These are phyloP conservation scores for Deilephila elpenor DNA, from an alignment of 2,888 invertebrate species.

Conservation along the genomic window DNA sequence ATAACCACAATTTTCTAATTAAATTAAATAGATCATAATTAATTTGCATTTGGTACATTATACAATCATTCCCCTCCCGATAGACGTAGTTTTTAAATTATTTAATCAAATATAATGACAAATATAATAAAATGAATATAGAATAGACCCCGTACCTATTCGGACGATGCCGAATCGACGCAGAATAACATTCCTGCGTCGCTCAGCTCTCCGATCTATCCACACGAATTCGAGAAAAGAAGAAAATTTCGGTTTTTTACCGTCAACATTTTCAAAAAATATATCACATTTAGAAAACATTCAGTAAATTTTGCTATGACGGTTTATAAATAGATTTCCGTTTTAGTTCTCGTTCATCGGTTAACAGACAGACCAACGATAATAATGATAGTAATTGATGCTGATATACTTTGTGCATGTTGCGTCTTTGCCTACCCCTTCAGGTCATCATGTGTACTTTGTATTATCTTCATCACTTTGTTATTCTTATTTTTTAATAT, in stretches of 20 bases:
- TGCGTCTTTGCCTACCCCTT: no score
- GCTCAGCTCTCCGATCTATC: conserved; percentile 6
- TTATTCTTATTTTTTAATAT: not conserved
- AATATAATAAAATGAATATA: not conserved
- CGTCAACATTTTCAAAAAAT: not conserved
- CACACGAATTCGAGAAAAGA: conserved; percentile 1
- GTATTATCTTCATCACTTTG: not conserved
- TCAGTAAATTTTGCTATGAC: not conserved
- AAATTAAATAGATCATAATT: not conserved
- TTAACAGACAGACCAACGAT: no score
- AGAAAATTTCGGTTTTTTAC: not conserved
- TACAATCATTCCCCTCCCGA: not conserved
- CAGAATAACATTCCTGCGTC: not conserved
- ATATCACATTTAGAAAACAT: not conserved
- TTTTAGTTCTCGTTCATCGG: no score
- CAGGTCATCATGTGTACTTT: not conserved
- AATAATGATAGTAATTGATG: no score
- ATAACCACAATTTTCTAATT: not conserved
- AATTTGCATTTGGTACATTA: not conserved
- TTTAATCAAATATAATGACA: not conserved
- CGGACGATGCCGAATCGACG: conserved; percentile 6
- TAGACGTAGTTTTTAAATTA: not conserved
- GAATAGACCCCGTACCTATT: not conserved
- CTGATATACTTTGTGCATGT: no score
- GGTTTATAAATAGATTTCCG: not conserved